Base-by-base conservation (phyloP, 2,113 vertebrate species). In the Todiramphus saurophagus region DNA sequence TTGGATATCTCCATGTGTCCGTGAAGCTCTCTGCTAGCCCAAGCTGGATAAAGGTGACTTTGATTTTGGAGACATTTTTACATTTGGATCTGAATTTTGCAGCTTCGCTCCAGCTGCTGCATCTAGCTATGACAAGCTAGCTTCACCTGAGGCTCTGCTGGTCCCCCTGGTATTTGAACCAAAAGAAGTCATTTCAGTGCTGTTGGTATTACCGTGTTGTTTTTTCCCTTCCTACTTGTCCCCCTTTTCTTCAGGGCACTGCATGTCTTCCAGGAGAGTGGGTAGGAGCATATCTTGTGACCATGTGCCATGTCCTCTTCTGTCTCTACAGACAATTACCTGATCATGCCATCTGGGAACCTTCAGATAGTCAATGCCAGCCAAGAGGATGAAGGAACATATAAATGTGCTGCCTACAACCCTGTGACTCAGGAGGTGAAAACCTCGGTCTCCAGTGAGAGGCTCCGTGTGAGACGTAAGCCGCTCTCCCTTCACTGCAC, bases 321-420 rank as follows among this genome's bases (percentile, higher is more conserved):
- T 90, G 44, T 95, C 59, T 68, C 51, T 87, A 13, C 97, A 99
- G 99, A 98, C 70, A 99, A 99, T 98, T 99, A 99, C 97, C 98
- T 99, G 97, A 99, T 99, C 97, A 99, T 99, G 99, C 99, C 99
- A 0, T 99, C 99, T 0, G 99, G 99, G 83, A 99, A 99, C 97
- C 98, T 99, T 82, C 99, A 99, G 97, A 99, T 99, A 0, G 98
- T 99, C 95, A 99, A 99, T 6, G 99, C 99, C 72, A 99, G 99
- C 37, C 98, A 96, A 90, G 99, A 99, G 19, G 99, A 99, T 7
- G 99, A 99, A 95, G 99, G 99, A 4, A 99, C 98, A 17, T 99
- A 99, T 7, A 99, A 99, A 94, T 99, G 99, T 69, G 99, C 99
- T 0, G 99, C 99, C 68, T 99, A 99, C 97, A 99, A 99, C 96